Evolutionary conservation across 2,888 invertebrate genomes (phyloP), one percentile per base, ranked within the genome.

Genomic region (Oscheius sp.): DNA sequence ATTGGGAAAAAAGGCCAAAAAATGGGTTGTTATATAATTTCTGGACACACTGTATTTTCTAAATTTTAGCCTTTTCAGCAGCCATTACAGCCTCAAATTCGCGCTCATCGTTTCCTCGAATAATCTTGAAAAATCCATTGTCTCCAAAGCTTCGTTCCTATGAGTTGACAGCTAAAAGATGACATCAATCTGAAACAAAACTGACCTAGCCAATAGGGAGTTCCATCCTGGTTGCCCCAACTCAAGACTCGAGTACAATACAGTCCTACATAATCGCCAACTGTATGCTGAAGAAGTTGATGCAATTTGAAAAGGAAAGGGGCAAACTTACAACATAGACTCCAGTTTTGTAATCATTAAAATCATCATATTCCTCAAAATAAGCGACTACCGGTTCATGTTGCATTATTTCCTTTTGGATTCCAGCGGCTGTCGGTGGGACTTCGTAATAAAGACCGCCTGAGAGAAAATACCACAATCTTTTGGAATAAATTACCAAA

Each of bases 121-220:
- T 88, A 74, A 95, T 94, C 88, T 93, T 93, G 89, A 95, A 94
- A 88, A 90, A 93, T 2, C 93, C 42, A 34, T 87, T 90, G 86
- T 92, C 91, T 74, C 95, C 95, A 94, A 95, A 95, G 87, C 94
- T 94, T 0, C 90, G 89, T 88, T 94, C 94, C 94, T 94, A 95
- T 0, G 93, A 94, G 89, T 95, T 95, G 61, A 93, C 93, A n/a
- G n/a, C n/a, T n/a, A n/a, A n/a, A n/a, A n/a, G n/a, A n/a, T n/a
- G n/a, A n/a, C n/a, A n/a, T n/a, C n/a, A n/a, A n/a, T 80, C 93
- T 91, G 90, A 90, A 31, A 27, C 50, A 52, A 10, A 29, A 52
- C 29, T 27, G 50, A 52, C 29, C 29, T 52, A 27, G 57, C 91
- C n/a, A n/a, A n/a, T n/a, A n/a, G n/a, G n/a, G n/a, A n/a, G n/a